phyloP scores from a whole-genome alignment of 2,888 invertebrate genomes.

The Thereva nobilitata region DNA sequence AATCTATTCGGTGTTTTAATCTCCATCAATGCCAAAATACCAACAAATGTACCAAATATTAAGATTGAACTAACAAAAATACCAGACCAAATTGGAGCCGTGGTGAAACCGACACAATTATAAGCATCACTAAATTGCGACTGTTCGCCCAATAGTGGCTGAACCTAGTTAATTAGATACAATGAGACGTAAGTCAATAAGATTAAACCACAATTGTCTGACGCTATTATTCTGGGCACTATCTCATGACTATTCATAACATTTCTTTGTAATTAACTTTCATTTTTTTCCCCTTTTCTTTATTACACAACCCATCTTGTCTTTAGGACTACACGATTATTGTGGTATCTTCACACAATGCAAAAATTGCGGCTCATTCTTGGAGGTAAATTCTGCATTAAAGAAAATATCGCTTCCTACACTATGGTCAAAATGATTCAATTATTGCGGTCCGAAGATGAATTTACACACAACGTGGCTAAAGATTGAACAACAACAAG shows the following conservation, averaged over 20 bases:
- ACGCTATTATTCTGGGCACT: neutral
- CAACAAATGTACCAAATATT: conserved; percentile 75
- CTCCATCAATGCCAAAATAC: conserved; percentile 84
- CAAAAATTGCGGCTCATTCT: neutral
- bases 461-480: conserved; percentile 16
- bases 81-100: conserved; percentile 91
- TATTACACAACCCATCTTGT: neutral
- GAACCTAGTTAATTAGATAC: conserved; percentile 57
- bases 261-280: neutral
- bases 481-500: neutral
- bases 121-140: conserved; percentile 73
- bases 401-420: neutral
- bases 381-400: neutral
- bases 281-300: neutral
- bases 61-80: conserved; percentile 79
- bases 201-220: neutral
- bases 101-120: conserved; percentile 90
- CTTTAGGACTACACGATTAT: neutral
- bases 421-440: conserved; percentile 9
- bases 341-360: neutral
- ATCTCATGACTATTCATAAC: neutral
- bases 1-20: conserved; percentile 96
- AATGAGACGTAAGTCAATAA: neutral
- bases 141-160: conserved; percentile 51
- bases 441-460: neutral